These are phyloP conservation scores for Mus spicilegus DNA, from an alignment of 2,113 vertebrate species.

Conservation along the genomic window DNA sequence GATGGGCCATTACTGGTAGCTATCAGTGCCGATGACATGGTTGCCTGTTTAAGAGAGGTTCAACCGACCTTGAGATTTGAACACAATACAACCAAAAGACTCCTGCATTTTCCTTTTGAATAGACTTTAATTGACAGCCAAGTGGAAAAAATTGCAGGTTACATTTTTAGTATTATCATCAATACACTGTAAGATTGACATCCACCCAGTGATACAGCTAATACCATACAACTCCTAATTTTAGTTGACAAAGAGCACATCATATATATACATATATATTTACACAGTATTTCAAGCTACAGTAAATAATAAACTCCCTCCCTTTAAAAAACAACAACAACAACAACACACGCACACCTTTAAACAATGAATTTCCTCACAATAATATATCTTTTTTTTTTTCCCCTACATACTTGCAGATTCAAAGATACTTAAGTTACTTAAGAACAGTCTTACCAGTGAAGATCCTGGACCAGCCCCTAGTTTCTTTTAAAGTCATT, in stretches of 20 bases:
- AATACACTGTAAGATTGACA: slow-evolving; percentile 86
- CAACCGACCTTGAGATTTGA: slow-evolving; percentile 78
- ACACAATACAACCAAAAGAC: slow-evolving; percentile 85
- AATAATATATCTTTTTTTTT: slow-evolving; percentile 79
- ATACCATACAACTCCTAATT: slow-evolving; percentile 87
- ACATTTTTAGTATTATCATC: slow-evolving; percentile 88
- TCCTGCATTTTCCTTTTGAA: slow-evolving; percentile 86
- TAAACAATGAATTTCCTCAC: slow-evolving; percentile 87
- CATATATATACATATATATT: slow-evolving; percentile 88
- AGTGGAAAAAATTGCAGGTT: slow-evolving; percentile 88
- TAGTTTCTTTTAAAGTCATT: slow-evolving; percentile 82
- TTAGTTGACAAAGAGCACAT: slow-evolving; percentile 89
- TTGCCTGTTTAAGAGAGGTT: slow-evolving; percentile 52
- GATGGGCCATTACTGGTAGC: slow-evolving; percentile 80
- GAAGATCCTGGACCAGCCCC: slow-evolving; percentile 88
- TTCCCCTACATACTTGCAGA: slow-evolving; percentile 84
- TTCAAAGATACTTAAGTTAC: slow-evolving; percentile 88
- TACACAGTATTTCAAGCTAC: slow-evolving; percentile 88
- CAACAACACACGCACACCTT: slow-evolving; percentile 28
- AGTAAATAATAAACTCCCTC: slow-evolving; percentile 89
- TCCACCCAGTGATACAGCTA: slow-evolving; percentile 87
- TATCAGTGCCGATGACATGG: slow-evolving; percentile 74
- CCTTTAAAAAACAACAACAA: slow-evolving; percentile 77
- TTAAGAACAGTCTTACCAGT: slow-evolving; percentile 86
- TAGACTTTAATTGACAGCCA: slow-evolving; percentile 90